Percentiles rank a stretch among this genome's conserved stretches.
Conservation (phyloP, 2,113 vertebrate species). For the Cyprinus carpio region DNA sequence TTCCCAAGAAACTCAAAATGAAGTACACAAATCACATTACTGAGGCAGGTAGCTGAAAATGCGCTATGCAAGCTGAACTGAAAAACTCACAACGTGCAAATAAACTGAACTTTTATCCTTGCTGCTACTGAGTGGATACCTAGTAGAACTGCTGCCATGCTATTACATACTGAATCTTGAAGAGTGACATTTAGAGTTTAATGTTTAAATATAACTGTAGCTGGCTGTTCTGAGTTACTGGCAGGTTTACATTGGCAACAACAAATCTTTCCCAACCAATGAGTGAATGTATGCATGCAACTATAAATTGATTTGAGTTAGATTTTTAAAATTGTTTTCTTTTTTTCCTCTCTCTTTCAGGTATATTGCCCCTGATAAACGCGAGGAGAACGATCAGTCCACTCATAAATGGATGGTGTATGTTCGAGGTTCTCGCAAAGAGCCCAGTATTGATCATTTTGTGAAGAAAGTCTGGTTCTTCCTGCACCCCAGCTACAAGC, state of each 20-base stretch:
- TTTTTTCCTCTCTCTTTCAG: constrained; percentile 65
- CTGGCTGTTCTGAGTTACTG: neutral
- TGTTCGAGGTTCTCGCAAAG: constrained; percentile 90
- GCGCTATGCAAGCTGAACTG: neutral
- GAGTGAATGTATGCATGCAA: neutral
- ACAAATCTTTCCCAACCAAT: neutral
- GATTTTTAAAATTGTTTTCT: neutral
- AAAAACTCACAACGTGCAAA: neutral
- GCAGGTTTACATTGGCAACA: neutral
- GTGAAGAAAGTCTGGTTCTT: constrained; percentile 99
- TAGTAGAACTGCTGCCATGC: neutral
- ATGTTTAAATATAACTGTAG: neutral
- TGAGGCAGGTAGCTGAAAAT: neutral
- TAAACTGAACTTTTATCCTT: neutral
- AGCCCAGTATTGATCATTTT: constrained; percentile 97
- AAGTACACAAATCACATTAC: constrained; percentile 1
- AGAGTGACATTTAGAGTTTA: neutral
- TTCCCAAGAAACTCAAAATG: neutral
- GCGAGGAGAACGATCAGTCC: constrained; percentile 97
- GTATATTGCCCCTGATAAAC: constrained; percentile 97
- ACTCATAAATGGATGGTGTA: constrained; percentile 99
- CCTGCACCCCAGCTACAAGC: constrained; percentile 97
- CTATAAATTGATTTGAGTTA: neutral
- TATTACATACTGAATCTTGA: neutral
- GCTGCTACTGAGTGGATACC: neutral